These are phyloP conservation scores for Phalanger gymnotis DNA, from an alignment of 2,797 vertebrate genomes.

Conservation along the genomic window DNA sequence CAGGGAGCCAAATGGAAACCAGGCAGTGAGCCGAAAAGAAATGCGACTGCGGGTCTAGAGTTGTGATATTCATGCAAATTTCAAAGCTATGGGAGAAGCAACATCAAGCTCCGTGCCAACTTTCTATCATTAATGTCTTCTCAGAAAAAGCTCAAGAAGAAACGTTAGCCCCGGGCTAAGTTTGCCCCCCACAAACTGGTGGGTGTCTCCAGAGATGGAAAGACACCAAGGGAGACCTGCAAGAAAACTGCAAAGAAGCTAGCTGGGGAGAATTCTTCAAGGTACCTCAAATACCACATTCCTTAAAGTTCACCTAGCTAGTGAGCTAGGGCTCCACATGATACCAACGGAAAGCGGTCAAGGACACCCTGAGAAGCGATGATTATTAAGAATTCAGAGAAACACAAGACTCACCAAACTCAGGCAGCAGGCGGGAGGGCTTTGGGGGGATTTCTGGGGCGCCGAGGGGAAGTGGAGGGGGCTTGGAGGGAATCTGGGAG, in stretches of 20 bases:
- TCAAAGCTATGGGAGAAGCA: not conserved
- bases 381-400: not conserved
- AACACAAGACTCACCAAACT: constrained; percentile 71
- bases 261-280: not conserved
- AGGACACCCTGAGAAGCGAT: not conserved
- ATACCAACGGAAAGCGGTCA: not conserved
- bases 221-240: not conserved
- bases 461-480: not conserved
- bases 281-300: not conserved
- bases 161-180: not conserved
- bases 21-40: not conserved
- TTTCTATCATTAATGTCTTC: not conserved
- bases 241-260: not conserved
- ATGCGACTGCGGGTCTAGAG: not conserved
- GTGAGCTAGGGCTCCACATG: not conserved
- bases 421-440: constrained; percentile 15
- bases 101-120: not conserved
- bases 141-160: not conserved
- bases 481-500: not conserved
- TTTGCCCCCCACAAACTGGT: not conserved
- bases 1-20: not conserved
- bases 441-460: constrained; percentile 65
- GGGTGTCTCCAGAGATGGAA: not conserved
- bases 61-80: not conserved
- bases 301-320: not conserved